Base-by-base conservation (phyloP, 2,113 vertebrate genomes). In the Micronisus gabar region DNA sequence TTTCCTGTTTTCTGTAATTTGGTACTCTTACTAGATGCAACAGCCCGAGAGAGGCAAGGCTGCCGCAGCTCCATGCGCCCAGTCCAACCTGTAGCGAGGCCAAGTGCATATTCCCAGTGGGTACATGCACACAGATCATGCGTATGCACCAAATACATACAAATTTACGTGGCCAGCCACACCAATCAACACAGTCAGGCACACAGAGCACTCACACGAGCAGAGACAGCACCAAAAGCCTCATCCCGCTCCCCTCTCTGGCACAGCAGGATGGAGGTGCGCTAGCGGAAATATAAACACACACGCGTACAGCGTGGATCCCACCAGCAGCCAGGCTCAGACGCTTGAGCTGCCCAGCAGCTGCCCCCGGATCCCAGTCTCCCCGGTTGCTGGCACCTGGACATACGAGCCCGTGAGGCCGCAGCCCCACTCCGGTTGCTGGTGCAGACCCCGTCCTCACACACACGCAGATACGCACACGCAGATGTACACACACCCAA, bases 111-210 rank as follows among this genome's bases (percentile, higher is more conserved):
- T 38, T 62, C n/a, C 47, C 36, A 18, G 36, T 19, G 38, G 36
- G 36, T 21, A 43, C 10, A 6, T 6, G 27, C 20, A 43, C 29
- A 56, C 14, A 38, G 41, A 68, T 40, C n/a, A n/a, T 1, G 3
- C 2, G 3, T 14, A 16, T 16, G 26, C 40, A 55, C 47, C n/a
- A 55, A 12, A 18, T 8, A 56, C 16, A 9, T 18, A 17, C 32
- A 41, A 22, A 59, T 3, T 26, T 8, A 55, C 1, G 9, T 0
- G 2, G 47, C 25, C 34, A 41, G 22, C 15, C 55, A 38, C 27
- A 10, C 15, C 13, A 34, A 22, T 40, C 61, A 68, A 17, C 0
- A 1, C 7, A 14, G 59, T n/a, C 53, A 41, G 22, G 40, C 29
- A 56, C 34, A 38, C 13, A 52, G 63, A 67, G 19, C 43, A 7